Conservation (phyloP, 2,797 vertebrate genomes). For the Psittacula echo region DNA sequence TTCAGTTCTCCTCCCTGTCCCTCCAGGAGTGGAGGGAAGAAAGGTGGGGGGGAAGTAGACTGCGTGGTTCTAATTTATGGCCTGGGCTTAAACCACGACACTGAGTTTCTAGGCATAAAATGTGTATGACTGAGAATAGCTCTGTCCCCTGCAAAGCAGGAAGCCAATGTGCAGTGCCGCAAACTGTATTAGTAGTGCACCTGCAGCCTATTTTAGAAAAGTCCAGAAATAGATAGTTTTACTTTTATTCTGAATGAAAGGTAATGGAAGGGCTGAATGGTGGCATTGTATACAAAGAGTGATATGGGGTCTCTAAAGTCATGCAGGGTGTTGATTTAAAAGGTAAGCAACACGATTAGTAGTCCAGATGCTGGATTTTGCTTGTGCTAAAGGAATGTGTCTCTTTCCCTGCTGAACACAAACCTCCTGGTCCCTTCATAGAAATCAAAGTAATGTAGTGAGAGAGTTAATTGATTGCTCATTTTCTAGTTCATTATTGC, state of each 20-base stretch:
- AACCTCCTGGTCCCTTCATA: neutral
- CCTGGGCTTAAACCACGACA: no score
- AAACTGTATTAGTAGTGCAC: neutral
- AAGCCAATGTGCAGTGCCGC: neutral
- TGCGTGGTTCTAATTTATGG: no score
- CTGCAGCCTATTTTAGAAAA: neutral
- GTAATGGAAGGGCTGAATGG: neutral
- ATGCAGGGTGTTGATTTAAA: neutral
- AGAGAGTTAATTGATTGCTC: slow-evolving; percentile 10
- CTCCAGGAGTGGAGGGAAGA: no score
- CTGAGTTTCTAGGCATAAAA: neutral
- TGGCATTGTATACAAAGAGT: neutral
- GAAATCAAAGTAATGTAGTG: slow-evolving; percentile 18
- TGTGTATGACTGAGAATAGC: neutral
- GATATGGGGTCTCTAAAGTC: neutral
- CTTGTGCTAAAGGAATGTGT: neutral
- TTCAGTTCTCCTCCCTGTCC: no score
- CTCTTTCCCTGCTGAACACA: neutral
- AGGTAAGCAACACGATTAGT: neutral
- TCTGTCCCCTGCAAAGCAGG: neutral
- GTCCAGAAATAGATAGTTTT: neutral
- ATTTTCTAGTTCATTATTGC: slow-evolving; percentile 13
- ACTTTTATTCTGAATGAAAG: neutral
- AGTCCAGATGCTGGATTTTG: neutral
- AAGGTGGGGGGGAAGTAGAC: no score